A percentile compares a stretch with the other conserved stretches of the same genome.
Conservation (phyloP, 1,140 invertebrate genomes). For the Drosophila serrata region DNA sequence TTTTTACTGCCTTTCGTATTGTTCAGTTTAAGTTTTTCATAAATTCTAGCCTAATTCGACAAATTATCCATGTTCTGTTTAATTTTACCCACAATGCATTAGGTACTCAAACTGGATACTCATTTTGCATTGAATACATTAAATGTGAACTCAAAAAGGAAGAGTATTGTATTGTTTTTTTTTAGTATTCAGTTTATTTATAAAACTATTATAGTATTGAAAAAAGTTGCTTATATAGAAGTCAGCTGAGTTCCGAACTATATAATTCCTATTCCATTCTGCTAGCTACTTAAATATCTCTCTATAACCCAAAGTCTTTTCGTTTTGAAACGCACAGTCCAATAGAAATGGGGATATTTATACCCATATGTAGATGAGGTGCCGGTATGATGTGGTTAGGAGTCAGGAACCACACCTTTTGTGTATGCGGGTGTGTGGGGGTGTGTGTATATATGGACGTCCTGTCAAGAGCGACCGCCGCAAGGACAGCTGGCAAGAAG, state of each 20-base stretch:
- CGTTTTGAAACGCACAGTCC: constrained; percentile 2
- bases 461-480: constrained; percentile 21
- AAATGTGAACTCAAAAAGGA: no score
- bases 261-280: no score
- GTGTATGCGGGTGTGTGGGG: not conserved
- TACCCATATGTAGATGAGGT: not conserved
- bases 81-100: no score
- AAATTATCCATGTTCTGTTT: not conserved
- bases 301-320: not conserved
- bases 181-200: no score
- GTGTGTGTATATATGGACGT: not conserved
- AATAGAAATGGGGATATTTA: not conserved
- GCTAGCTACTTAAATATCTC: not conserved
- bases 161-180: no score
- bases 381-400: constrained; percentile 31
- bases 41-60: not conserved
- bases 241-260: no score
- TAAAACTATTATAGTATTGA: no score
- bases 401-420: constrained; percentile 29
- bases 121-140: no score
- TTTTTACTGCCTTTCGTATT: not conserved
- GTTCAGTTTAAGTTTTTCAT: not conserved
- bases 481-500: constrained; percentile 12
- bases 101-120: no score
- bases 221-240: no score